Evolutionary conservation across 2,888 invertebrate genomes (phyloP).

Genomic region (Catocala fraxini): DNA sequence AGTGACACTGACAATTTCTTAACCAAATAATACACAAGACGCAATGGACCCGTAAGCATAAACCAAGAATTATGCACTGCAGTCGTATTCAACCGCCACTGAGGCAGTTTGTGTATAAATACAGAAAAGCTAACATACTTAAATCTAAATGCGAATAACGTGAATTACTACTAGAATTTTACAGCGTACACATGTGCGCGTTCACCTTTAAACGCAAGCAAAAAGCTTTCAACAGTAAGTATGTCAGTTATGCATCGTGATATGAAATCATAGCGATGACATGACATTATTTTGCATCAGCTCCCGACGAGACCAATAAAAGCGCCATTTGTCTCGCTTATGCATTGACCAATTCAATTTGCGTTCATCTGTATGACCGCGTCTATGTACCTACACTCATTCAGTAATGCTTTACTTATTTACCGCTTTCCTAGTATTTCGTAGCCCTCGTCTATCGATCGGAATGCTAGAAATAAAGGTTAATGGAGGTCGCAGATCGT

Average conservation of each 20-base stretch:
- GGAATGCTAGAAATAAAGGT: constrained; percentile 26
- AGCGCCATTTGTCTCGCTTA: constrained; percentile 62
- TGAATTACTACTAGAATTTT: too few species aligned
- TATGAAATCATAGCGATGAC: constrained; percentile 41
- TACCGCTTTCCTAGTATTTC: constrained; percentile 31
- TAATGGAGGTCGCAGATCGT: constrained; percentile 36
- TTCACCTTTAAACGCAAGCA: background rate
- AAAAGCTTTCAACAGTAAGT: constrained; percentile 15
- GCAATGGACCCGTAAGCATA: too few species aligned
- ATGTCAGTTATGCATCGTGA: constrained; percentile 32
- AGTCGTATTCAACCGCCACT: too few species aligned
- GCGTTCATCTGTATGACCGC: constrained; percentile 30
- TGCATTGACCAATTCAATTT: constrained; percentile 45
- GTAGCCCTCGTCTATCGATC: constrained; percentile 25
- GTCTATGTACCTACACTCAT: constrained; percentile 5
- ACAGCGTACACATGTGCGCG: background rate
- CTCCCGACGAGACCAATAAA: constrained; percentile 54
- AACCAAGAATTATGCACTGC: too few species aligned
- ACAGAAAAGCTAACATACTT: too few species aligned
- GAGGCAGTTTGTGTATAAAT: too few species aligned
- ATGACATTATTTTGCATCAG: constrained; percentile 50
- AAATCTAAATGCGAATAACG: too few species aligned
- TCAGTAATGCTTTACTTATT: constrained; percentile 32
- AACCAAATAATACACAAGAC: too few species aligned
- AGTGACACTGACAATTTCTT: too few species aligned